A percentile compares a stretch with the other conserved stretches of the same genome.
phyloP scores from a whole-genome alignment of 2,888 invertebrate genomes.

The Octonoba sinensis region DNA sequence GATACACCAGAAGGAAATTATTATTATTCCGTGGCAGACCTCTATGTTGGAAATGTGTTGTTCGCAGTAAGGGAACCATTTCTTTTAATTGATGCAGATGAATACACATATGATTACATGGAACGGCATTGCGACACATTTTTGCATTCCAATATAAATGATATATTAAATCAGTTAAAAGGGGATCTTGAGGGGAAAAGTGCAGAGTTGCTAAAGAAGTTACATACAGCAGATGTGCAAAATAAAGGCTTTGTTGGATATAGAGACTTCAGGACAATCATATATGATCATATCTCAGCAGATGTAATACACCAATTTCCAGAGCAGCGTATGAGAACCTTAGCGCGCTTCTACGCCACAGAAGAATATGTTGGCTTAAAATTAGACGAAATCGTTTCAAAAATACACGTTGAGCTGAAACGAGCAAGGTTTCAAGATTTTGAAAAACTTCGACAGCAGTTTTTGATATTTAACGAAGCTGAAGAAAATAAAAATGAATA shows the following conservation, averaged over 20 bases:
- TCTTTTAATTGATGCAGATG: conserved; percentile 24
- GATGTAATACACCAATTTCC: neutral
- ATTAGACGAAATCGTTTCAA: conserved; percentile 12
- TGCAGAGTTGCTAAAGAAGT: neutral
- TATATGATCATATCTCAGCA: neutral
- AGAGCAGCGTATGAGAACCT: conserved; percentile 23
- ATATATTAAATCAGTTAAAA: neutral
- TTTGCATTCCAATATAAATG: neutral
- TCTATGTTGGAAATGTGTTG: conserved; percentile 22
- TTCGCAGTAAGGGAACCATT: neutral
- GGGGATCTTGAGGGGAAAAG: neutral
- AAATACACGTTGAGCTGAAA: conserved; percentile 12
- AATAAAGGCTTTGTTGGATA: conserved; percentile 5
- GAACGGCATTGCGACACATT: conserved; percentile 2
- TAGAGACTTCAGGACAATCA: conserved; percentile 1
- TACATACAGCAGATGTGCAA: neutral
- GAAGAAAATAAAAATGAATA: conserved; percentile 6
- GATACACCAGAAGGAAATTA: neutral
- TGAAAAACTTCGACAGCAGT: conserved; percentile 5
- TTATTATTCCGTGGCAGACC: conserved; percentile 3
- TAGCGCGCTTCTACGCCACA: conserved; percentile 3
- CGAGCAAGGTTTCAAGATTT: conserved; percentile 21
- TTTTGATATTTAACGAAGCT: conserved; percentile 12
- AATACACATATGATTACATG: conserved; percentile 30
- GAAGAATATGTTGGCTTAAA: conserved; percentile 13